Evolutionary conservation across 1,140 invertebrate genomes (phyloP).

Genomic region (Drosophila kurseongensis): DNA sequence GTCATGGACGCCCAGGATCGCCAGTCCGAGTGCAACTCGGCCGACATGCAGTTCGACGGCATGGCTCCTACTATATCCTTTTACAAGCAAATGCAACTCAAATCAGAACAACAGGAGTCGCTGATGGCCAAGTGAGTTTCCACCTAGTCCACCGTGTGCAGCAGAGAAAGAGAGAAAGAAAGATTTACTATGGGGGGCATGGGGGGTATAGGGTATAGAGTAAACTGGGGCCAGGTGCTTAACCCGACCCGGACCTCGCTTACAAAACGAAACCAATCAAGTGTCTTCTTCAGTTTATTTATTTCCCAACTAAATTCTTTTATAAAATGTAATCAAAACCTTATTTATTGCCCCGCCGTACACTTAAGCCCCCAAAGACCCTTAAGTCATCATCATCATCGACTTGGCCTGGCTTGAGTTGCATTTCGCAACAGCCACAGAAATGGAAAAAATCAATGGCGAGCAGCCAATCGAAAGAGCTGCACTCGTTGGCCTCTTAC

Average conservation of each 20-base stretch:
- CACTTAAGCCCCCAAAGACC: slow-evolving; percentile 14
- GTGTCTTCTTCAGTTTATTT: slow-evolving; percentile 83
- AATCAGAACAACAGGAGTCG: slow-evolving; percentile 53
- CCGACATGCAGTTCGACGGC: slow-evolving; percentile 94
- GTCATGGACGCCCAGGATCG: slow-evolving; percentile 92
- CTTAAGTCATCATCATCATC: slow-evolving; percentile 69
- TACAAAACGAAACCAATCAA: slow-evolving; percentile 83
- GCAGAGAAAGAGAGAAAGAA: neutral
- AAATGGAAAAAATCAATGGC: slow-evolving; percentile 73
- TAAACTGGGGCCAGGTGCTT: slow-evolving; percentile 29
- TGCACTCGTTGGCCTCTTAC: slow-evolving; percentile 57
- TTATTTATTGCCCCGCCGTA: slow-evolving; percentile 68
- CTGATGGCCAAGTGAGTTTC: slow-evolving; percentile 82
- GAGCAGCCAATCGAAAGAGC: slow-evolving; percentile 72
- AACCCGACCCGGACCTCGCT: slow-evolving; percentile 60
- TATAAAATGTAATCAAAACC: slow-evolving; percentile 84
- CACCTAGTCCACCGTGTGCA: slow-evolving; percentile 39
- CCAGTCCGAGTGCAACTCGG: slow-evolving; percentile 94
- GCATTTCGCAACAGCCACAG: slow-evolving; percentile 65
- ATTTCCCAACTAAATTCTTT: slow-evolving; percentile 81
- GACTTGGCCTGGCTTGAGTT: slow-evolving; percentile 74
- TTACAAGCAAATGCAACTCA: slow-evolving; percentile 86
- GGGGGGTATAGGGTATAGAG: neutral
- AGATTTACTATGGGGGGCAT: neutral
- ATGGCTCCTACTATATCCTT: slow-evolving; percentile 98